A percentile compares a stretch with the other conserved stretches of the same genome.
Evolutionary conservation across 2,888 invertebrate species (phyloP).

Genomic region (Yponomeuta evonymella): DNA sequence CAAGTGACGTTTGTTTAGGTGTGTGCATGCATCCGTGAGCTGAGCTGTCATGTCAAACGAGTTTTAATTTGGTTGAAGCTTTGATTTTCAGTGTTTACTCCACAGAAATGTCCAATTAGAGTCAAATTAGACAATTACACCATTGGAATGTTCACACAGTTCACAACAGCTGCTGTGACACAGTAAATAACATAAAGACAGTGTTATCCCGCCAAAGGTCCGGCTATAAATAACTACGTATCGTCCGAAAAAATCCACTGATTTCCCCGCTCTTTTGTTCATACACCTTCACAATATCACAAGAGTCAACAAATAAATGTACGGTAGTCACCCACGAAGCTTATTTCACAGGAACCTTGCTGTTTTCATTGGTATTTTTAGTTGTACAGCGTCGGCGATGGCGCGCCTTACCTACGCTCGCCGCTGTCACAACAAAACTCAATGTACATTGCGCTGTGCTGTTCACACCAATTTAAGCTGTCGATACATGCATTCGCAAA

Average conservation of each 20-base stretch:
- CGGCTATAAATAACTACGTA: slow-evolving; percentile 64
- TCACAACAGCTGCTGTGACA: slow-evolving; percentile 26
- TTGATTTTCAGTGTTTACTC: slow-evolving; percentile 17
- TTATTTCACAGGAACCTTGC: slow-evolving; percentile 33
- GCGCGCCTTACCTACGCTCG: slow-evolving; percentile 2
- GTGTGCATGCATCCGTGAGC: slow-evolving; percentile 53
- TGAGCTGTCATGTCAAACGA: slow-evolving; percentile 52
- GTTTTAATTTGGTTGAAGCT: slow-evolving; percentile 40
- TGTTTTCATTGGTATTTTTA: slow-evolving; percentile 25
- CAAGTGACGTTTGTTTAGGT: slow-evolving; percentile 23
- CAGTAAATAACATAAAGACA: slow-evolving; percentile 35
- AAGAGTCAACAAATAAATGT: slow-evolving; percentile 32
- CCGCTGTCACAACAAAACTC: slow-evolving; percentile 3
- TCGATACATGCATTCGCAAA: slow-evolving; percentile 6
- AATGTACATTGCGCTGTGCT: slow-evolving; percentile 13
- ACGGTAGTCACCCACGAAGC: slow-evolving; percentile 35
- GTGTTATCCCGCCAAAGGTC: slow-evolving; percentile 49
- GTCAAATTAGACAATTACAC: neutral
- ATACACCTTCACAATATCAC: slow-evolving; percentile 40
- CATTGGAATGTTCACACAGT: neutral
- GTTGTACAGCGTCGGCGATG: neutral
- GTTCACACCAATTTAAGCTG: neutral
- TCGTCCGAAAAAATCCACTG: slow-evolving; percentile 56
- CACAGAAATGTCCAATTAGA: slow-evolving; percentile 10
- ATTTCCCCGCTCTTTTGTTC: slow-evolving; percentile 60